Percentiles rank a stretch among this genome's conserved stretches.
These are phyloP conservation scores for Agapornis canus DNA, from an alignment of 2,797 vertebrate genomes.

Conservation along the genomic window DNA sequence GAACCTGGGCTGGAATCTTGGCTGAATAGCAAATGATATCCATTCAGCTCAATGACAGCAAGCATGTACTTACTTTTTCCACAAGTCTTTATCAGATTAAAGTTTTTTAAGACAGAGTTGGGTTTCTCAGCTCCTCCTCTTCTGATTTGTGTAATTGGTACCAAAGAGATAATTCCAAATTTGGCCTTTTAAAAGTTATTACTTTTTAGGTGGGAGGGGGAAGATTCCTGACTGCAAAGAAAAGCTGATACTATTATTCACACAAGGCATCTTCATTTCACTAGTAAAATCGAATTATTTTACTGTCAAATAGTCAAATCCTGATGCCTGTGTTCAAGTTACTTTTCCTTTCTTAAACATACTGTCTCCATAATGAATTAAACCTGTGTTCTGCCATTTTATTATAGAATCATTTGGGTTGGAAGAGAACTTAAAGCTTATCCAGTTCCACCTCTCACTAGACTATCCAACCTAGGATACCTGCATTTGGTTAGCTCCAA, in stretches of 20 bases:
- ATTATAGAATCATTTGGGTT: background rate
- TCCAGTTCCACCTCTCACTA: background rate
- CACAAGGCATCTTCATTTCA: background rate
- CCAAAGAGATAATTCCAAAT: background rate
- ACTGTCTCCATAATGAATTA: background rate
- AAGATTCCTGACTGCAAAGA: background rate
- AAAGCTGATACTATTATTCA: background rate
- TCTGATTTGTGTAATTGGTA: background rate
- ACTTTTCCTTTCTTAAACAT: background rate
- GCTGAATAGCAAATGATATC: background rate
- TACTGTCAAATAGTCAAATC: background rate
- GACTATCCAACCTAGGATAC: background rate
- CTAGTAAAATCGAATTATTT: background rate
- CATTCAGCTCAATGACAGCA: background rate
- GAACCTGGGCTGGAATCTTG: background rate
- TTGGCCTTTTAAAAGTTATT: background rate
- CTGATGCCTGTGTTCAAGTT: background rate
- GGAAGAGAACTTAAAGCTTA: background rate
- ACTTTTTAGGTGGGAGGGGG: background rate
- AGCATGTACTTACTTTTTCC: background rate
- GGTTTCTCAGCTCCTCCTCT: background rate
- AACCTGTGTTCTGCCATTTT: background rate
- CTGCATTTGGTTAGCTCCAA: background rate
- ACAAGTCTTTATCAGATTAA: background rate
- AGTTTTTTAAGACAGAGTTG: background rate